Percentiles rank a stretch among this genome's conserved stretches.
These are phyloP conservation scores for Semnornis frantzii DNA, from an alignment of 2,113 vertebrate genomes.

Conservation along the genomic window DNA sequence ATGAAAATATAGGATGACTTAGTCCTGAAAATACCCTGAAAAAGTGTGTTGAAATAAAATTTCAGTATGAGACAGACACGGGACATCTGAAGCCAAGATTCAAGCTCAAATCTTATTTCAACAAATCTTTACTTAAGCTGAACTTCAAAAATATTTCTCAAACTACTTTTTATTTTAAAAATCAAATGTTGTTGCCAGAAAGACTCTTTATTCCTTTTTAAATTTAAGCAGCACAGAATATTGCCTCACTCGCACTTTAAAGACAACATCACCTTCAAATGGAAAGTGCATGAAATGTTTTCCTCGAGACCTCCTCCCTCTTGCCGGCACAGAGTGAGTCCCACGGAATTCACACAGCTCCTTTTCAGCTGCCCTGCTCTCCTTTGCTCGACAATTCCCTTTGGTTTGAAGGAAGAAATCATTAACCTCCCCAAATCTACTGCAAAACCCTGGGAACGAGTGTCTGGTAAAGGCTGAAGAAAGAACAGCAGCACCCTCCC, in stretches of 20 bases:
- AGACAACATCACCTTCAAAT: neutral
- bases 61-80: accelerated
- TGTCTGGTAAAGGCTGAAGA: neutral
- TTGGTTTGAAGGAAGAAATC: neutral
- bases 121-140: neutral
- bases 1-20: neutral
- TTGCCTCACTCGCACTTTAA: neutral
- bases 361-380: neutral
- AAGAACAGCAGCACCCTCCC: neutral
- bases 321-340: accelerated
- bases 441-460: neutral
- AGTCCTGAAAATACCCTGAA: neutral
- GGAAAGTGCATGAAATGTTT: neutral
- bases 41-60: neutral
- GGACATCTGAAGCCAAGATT: neutral
- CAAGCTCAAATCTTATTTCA: neutral
- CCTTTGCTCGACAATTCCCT: neutral
- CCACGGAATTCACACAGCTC: neutral
- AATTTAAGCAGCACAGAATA: neutral
- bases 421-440: neutral
- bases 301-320: neutral
- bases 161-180: neutral
- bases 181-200: neutral
- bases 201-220: neutral
- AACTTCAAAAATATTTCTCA: neutral